phyloP scores from a whole-genome alignment of 1,140 invertebrate genomes.

The Drosophila malerkotliana region DNA sequence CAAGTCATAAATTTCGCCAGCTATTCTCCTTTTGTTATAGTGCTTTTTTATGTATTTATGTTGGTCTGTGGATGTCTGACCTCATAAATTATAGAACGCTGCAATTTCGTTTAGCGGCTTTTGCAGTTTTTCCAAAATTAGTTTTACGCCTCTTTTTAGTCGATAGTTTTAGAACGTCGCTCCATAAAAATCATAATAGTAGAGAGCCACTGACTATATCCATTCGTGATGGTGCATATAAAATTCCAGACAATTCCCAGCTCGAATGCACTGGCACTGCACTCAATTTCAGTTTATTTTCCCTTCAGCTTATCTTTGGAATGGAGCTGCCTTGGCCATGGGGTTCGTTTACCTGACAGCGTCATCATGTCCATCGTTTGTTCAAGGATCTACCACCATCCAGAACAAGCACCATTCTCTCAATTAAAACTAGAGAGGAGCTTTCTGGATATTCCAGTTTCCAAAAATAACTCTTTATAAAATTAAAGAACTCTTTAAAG shows the following conservation, averaged over 20 bases:
- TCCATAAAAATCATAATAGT: slow-evolving; percentile 35
- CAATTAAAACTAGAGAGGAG: background rate
- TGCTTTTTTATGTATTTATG: slow-evolving; percentile 29
- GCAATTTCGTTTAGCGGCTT: slow-evolving; percentile 64
- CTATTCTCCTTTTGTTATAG: slow-evolving; percentile 53
- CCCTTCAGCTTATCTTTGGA: slow-evolving; percentile 67
- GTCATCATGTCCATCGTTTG: slow-evolving; percentile 39
- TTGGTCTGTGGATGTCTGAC: slow-evolving; percentile 16
- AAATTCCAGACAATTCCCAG: background rate
- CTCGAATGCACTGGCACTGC: slow-evolving; percentile 1
- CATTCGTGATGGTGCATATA: background rate
- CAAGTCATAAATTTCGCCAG: slow-evolving; percentile 50
- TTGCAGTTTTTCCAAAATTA: slow-evolving; percentile 56
- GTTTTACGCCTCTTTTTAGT: slow-evolving; percentile 57
- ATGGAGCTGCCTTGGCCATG: slow-evolving; percentile 37
- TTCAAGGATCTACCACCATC: slow-evolving; percentile 25
- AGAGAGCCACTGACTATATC: background rate
- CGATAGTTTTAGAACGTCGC: slow-evolving; percentile 17
- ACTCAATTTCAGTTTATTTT: slow-evolving; percentile 76
- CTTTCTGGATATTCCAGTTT: no score
- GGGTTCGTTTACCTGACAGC: slow-evolving; percentile 65
- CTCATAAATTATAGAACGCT: slow-evolving; percentile 57
- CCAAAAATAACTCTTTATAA: no score
- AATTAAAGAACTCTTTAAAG: no score
- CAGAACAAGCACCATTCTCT: slow-evolving; percentile 2